Conservation (phyloP, 2,113 vertebrate species). For the Saguinus imperator region DNA sequence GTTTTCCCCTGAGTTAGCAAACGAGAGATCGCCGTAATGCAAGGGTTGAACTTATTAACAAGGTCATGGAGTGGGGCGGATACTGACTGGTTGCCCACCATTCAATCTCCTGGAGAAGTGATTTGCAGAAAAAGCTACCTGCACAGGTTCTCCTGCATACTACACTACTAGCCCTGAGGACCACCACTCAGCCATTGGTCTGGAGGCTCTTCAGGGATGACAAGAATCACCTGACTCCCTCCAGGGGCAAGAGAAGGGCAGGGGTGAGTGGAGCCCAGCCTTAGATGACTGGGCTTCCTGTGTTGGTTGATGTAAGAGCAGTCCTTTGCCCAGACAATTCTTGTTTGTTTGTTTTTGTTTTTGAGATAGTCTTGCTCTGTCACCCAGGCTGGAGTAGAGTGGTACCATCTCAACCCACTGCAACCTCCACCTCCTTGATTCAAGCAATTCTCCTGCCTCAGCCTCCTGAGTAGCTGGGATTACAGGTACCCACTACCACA, state of each 20-base stretch:
- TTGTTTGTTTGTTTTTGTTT: background rate
- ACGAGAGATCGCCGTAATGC: background rate
- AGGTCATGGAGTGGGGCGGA: background rate
- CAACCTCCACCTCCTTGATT: no score
- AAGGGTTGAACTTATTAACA: background rate
- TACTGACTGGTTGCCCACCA: background rate
- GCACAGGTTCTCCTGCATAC: background rate
- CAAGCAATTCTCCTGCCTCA: no score
- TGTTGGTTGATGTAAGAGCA: background rate
- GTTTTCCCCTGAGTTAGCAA: background rate
- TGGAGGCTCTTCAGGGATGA: background rate
- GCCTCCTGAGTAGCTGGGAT: no score
- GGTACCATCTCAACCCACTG: no score
- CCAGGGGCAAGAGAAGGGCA: no score
- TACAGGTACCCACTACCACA: rapidly evolving
- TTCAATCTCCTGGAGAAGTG: background rate
- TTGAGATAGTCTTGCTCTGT: no score
- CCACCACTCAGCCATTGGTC: background rate
- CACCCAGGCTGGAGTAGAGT: no score
- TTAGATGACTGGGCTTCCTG: background rate
- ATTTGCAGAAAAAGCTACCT: background rate
- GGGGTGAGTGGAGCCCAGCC: background rate
- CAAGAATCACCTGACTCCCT: background rate
- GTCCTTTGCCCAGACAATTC: background rate
- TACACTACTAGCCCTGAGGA: background rate